A percentile compares a stretch with the other conserved stretches of the same genome.
Evolutionary conservation across 2,888 invertebrate genomes (phyloP).

Genomic region (Orthonychiurus folsomi): DNA sequence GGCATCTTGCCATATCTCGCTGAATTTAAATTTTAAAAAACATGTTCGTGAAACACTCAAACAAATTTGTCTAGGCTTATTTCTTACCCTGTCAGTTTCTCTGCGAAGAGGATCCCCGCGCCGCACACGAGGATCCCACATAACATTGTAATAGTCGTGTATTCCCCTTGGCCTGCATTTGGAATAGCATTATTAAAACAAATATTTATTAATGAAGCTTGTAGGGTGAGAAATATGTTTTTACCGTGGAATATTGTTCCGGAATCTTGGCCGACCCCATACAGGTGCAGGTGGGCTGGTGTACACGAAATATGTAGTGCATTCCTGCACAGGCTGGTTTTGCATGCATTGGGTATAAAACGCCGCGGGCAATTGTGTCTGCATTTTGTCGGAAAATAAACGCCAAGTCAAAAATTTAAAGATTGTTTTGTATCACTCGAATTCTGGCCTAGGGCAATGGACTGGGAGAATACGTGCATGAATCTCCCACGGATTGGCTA

Average conservation of each 20-base stretch:
- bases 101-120: conserved; percentile 14
- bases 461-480: too few species aligned
- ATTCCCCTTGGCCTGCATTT: conserved; percentile 18
- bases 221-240: not conserved
- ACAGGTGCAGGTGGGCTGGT: conserved; percentile 18
- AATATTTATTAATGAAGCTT: conserved; percentile 2
- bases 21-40: conserved; percentile 4
- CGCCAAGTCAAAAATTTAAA: too few species aligned
- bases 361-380: too few species aligned
- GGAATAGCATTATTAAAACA: too few species aligned
- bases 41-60: not conserved
- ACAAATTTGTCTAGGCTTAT: not conserved
- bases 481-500: too few species aligned
- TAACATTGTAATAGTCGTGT: conserved; percentile 22
- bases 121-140: conserved; percentile 26
- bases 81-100: not conserved
- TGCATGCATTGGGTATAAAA: too few species aligned
- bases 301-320: conserved; percentile 11
- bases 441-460: too few species aligned
- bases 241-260: conserved; percentile 19
- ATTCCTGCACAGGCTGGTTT: too few species aligned
- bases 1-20: conserved; percentile 7
- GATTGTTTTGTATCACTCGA: too few species aligned
- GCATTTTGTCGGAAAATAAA: too few species aligned
- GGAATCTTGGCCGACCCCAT: conserved; percentile 16